Percentiles rank a stretch among this genome's conserved stretches.
phyloP scores from a whole-genome alignment of 2,888 invertebrate genomes.

The Lithophane ornitopus region DNA sequence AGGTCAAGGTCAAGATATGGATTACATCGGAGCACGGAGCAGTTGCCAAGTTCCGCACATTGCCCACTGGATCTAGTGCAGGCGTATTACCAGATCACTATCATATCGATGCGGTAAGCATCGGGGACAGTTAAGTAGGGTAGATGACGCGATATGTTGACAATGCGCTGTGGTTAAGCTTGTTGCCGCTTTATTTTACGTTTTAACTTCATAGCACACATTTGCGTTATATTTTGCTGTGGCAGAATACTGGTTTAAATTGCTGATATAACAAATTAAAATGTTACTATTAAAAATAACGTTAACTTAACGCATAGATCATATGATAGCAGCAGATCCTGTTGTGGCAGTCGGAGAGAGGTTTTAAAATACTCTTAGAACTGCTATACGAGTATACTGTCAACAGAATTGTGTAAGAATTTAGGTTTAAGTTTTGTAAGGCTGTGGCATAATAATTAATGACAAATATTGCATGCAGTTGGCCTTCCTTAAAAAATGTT shows the following conservation, averaged over 20 bases:
- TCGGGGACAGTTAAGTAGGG: background rate
- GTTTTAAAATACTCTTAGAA: background rate
- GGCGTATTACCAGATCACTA: background rate
- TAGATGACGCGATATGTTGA: background rate
- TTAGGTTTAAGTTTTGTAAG: background rate
- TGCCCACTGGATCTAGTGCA: conserved; percentile 2
- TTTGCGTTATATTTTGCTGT: background rate
- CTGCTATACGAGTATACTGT: too few relatives aligned
- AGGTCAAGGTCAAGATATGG: conserved; percentile 33
- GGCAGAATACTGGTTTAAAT: background rate
- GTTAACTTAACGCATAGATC: too few relatives aligned
- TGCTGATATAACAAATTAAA: background rate
- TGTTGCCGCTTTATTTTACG: background rate
- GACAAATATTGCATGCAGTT: background rate
- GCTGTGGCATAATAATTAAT: background rate
- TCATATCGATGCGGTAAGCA: conserved; percentile 12
- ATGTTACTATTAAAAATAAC: background rate
- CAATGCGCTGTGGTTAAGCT: background rate
- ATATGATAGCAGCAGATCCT: background rate
- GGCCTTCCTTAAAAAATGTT: background rate
- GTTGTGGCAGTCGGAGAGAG: background rate
- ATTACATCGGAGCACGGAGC: conserved; percentile 16
- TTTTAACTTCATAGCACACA: background rate
- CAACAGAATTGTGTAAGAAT: background rate
- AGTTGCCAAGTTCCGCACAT: conserved; percentile 23